Evolutionary conservation across 2,797 vertebrate genomes (phyloP), one percentile per base, ranked within the genome.

Genomic region (Poeciliopsis infans): DNA sequence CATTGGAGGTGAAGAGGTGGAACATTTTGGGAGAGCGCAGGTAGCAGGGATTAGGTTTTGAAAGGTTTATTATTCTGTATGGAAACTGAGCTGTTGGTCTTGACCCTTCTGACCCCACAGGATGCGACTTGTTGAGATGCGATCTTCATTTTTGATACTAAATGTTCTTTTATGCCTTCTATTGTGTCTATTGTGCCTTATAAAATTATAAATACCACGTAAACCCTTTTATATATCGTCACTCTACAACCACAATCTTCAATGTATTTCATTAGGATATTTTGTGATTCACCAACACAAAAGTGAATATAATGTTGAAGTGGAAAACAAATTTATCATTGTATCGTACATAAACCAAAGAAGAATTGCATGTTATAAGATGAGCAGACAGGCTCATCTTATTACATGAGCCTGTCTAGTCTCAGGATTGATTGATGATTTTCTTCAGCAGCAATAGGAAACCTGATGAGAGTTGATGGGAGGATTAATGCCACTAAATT

Each of bases 1-100:
- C 84, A 92, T 89, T 90, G 88, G 89, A 88, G 92, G 86, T 94
- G 89, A 92, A 90, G 87, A 88, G 89, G 88, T 90, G 91, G 88
- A 94, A 95, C 91, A 88, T 91, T 88, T 91, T 83, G 68, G 53
- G 71, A 61, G 88, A 90, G 83, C 82, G 69, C 81, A 87, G 91
- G 90, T 88, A 86, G 86, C 79, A 72, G 76, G 83, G 77, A 88
- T 91, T 85, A 88, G 85, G 83, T 82, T 82, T 85, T 79, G 79
- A 87, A 92, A 91, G 89, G 81, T 72, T 85, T 74, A 76, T 84
- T 82, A 79, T 74, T 74, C 43, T 82, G 75, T 72, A 84, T 84
- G 66, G 82, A 89, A 88, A 87, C 83, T 82, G 77, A 92, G 87
- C 86, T 78, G 86, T 85, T 91, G 77, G 80, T 82, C 73, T 72